Percentiles rank a stretch among this genome's conserved stretches.
Evolutionary conservation across 2,797 vertebrate genomes (phyloP).

Genomic region (Bradypus variegatus): DNA sequence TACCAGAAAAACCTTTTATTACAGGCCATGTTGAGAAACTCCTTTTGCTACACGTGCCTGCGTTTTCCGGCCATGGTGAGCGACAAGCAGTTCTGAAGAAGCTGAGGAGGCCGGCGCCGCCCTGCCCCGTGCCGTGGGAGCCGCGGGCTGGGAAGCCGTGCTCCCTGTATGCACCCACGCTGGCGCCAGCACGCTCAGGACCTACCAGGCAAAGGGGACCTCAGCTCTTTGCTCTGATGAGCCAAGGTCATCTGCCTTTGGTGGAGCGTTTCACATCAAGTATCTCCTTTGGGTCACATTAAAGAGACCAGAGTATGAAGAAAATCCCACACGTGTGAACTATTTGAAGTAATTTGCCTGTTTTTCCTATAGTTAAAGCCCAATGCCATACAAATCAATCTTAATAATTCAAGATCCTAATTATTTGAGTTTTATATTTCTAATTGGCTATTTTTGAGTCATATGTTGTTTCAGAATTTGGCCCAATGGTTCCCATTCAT

Average conservation of each 20-base stretch:
- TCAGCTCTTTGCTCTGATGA: not conserved
- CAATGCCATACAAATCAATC: slow-evolving; percentile 36
- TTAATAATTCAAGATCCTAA: slow-evolving; percentile 37
- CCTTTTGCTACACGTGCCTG: not conserved
- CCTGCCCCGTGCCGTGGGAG: not conserved
- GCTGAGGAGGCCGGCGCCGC: too few species aligned
- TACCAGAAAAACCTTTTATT: not conserved
- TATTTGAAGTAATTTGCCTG: slow-evolving; percentile 41
- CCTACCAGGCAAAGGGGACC: not conserved
- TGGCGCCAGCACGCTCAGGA: not conserved
- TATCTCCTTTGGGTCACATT: slow-evolving; percentile 22
- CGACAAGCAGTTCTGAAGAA: not conserved
- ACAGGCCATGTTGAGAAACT: not conserved
- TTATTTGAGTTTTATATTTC: slow-evolving; percentile 39
- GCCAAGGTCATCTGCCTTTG: not conserved
- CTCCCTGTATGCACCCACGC: not conserved
- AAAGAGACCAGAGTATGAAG: slow-evolving; percentile 34
- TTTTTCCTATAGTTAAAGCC: slow-evolving; percentile 7
- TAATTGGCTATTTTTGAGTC: slow-evolving; percentile 36
- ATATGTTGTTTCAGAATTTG: slow-evolving; percentile 10
- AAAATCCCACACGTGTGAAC: slow-evolving; percentile 41
- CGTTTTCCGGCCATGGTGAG: not conserved
- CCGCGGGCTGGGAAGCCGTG: not conserved
- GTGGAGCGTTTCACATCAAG: not conserved
- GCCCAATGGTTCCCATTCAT: slow-evolving; percentile 19